Conservation (phyloP, 2,888 invertebrate species). For the Rhabditoides inermis region DNA sequence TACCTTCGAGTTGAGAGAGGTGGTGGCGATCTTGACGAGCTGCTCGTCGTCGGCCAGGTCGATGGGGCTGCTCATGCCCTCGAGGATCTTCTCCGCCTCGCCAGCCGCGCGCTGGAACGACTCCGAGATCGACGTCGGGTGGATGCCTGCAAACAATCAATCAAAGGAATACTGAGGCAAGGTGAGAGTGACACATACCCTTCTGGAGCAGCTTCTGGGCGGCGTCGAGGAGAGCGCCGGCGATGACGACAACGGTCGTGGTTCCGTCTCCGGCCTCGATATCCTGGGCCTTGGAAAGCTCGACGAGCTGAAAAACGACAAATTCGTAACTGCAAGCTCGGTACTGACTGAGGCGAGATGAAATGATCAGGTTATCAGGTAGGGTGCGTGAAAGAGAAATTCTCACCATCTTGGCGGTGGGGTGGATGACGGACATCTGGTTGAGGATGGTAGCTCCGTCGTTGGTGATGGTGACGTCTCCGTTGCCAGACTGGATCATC, state of each 20-base stretch:
- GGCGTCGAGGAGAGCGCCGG: constrained; percentile 87
- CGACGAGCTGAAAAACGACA: constrained; percentile 72
- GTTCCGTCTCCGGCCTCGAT: constrained; percentile 99
- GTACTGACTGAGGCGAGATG: neutral
- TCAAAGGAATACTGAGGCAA: neutral
- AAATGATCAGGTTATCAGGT: too few relatives aligned
- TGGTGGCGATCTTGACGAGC: constrained; percentile 86
- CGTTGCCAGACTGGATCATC: constrained; percentile 95
- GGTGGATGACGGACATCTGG: constrained; percentile 95
- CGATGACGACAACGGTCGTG: constrained; percentile 88
- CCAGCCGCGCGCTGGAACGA: constrained; percentile 76
- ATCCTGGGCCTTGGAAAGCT: constrained; percentile 90
- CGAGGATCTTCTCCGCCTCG: constrained; percentile 70
- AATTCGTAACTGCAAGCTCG: neutral
- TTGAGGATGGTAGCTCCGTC: constrained; percentile 98
- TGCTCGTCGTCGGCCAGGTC: constrained; percentile 77
- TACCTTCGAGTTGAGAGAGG: constrained; percentile 89
- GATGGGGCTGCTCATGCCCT: constrained; percentile 72
- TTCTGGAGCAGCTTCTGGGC: constrained; percentile 81
- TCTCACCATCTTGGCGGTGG: constrained; percentile 91
- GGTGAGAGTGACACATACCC: constrained; percentile 50
- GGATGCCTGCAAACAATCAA: constrained; percentile 67
- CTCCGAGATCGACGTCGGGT: constrained; percentile 93
- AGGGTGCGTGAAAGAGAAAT: constrained; percentile 1
- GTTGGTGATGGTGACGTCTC: constrained; percentile 98